Base-by-base conservation (phyloP, 2,113 vertebrate species). In the Menura novaehollandiae region DNA sequence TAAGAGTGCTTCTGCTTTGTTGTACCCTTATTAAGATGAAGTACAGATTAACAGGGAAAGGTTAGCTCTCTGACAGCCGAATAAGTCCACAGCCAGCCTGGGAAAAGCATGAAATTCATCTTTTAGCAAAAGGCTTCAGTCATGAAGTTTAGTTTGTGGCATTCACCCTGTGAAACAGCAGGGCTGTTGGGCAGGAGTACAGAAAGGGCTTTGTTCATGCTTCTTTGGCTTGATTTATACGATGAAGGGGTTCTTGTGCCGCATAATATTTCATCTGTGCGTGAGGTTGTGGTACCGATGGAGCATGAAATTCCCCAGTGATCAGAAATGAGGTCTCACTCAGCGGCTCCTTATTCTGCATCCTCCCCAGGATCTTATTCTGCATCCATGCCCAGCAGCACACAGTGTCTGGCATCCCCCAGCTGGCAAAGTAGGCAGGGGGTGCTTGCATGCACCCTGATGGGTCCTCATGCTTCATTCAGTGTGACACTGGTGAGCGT, bases 171-270 rank as follows among this genome's bases (percentile, higher is more conserved):
- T 4, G 32, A 91, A 86, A 67, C 93, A 88, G 81, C 2, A 0
- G 76, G 84, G 39, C 73, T 63, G 26, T 66, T 53, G 62, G 55
- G 87, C 87, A 94, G 26, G 64, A 92, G 66, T 32, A 93, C 76
- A 90, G 84, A 96, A 96, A 94, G 88, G 78, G 77, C 76, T 93
- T 94, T 95, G 93, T 96, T 96, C 93, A 46, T 66, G 69, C 81
- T 93, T 91, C 80, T 85, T 84, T 22, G 13, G 33, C 69, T 89
- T 82, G 91, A 91, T 89, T 96, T 91, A 72, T 93, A 46, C 1
- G 32, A 90, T 55, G 95, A 94, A 96, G 90, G 86, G 60, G 13
- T 33, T 91, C 88, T 93, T 17, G 19, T 43, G 4, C 52, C 0
- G 6, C 72, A 30, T 84, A 95, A 89, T 91, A 94, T 93, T 97